Conservation (phyloP, 1,140 invertebrate genomes). For the Lordiphosa mommai region DNA sequence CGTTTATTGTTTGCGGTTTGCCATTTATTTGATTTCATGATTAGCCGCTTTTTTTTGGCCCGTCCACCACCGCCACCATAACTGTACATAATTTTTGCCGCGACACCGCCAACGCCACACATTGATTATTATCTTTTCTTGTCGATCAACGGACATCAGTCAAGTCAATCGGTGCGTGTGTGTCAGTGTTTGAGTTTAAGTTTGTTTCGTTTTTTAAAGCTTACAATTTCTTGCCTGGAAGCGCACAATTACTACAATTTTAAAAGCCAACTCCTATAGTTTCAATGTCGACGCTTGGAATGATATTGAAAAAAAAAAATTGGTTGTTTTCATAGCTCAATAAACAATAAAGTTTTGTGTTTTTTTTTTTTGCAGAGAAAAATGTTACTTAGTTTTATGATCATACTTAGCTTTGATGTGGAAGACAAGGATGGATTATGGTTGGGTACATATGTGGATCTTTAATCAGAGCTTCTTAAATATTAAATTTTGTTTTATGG, state of each 20-base stretch:
- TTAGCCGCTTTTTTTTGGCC: slow-evolving; percentile 34
- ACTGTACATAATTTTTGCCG: slow-evolving; percentile 31
- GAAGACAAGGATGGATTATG: too few relatives aligned
- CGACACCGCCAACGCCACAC: slow-evolving; percentile 12
- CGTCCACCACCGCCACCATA: slow-evolving; percentile 23
- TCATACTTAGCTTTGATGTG: too few relatives aligned
- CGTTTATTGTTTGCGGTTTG: slow-evolving; percentile 25
- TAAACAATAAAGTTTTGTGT: too few relatives aligned
- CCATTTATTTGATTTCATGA: slow-evolving; percentile 42
- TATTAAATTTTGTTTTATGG: too few relatives aligned
- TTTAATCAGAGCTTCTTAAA: too few relatives aligned
- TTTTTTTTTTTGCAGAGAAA: too few relatives aligned
- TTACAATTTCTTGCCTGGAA: slow-evolving; percentile 25
- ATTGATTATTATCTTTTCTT: neutral
- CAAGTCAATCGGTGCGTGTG: neutral
- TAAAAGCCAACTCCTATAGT: slow-evolving; percentile 1
- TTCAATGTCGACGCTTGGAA: slow-evolving; percentile 4
- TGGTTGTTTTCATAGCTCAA: too few relatives aligned
- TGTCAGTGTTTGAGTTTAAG: neutral
- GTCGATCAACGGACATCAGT: too few relatives aligned
- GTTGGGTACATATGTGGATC: too few relatives aligned
- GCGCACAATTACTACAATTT: slow-evolving; percentile 22
- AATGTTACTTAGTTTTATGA: too few relatives aligned
- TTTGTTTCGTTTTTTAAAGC: slow-evolving; percentile 4
- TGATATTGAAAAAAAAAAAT: too few relatives aligned